phyloP scores from a whole-genome alignment of 2,113 vertebrate species.

The Crocuta crocuta region DNA sequence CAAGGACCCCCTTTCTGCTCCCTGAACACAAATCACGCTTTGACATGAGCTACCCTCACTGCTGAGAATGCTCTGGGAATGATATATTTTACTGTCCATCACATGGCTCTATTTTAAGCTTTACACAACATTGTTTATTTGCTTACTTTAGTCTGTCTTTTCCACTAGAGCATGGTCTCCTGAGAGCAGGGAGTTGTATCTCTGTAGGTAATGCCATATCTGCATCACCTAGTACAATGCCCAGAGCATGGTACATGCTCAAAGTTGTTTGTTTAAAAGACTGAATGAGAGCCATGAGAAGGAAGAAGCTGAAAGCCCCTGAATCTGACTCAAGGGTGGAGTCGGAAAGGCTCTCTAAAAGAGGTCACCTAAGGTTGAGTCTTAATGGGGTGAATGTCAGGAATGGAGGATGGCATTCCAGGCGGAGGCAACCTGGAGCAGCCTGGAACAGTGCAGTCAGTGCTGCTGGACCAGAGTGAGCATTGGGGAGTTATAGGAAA shows the following conservation, averaged over 20 bases:
- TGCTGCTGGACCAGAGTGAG: not conserved
- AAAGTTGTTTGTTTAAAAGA: not conserved
- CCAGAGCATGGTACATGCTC: not conserved
- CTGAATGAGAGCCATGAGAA: not conserved
- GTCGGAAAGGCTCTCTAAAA: not conserved
- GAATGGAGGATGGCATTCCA: not conserved
- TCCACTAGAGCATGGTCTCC: not conserved
- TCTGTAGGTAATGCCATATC: not conserved
- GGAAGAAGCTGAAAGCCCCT: not conserved
- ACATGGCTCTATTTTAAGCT: not conserved
- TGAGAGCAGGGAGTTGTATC: not conserved
- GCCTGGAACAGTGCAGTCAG: not conserved
- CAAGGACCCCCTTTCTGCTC: not conserved
- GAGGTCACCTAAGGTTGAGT: not conserved
- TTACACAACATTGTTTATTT: not conserved
- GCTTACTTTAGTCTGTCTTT: not conserved
- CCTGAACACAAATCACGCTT: not conserved
- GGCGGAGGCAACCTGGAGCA: not conserved
- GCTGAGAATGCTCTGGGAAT: not conserved
- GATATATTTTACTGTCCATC: not conserved
- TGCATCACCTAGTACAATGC: not conserved
- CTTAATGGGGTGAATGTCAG: not conserved
- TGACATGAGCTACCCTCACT: not conserved
- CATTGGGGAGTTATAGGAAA: not conserved
- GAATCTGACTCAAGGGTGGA: not conserved